phyloP scores from a whole-genome alignment of 1,140 invertebrate species.

The Euwallacea similis region DNA sequence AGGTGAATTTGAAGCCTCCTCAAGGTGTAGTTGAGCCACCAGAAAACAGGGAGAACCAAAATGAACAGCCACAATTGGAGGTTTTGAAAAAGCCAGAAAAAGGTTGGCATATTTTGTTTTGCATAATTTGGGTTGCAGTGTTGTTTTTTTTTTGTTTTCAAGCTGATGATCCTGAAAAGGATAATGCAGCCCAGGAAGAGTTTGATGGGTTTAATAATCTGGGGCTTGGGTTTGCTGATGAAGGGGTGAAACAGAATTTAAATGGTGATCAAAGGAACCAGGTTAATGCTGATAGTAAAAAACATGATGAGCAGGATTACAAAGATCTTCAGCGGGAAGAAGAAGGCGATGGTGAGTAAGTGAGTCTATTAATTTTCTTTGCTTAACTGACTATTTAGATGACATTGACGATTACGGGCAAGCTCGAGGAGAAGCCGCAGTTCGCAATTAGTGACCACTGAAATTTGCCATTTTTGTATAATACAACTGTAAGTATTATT shows the following conservation, averaged over 20 bases:
- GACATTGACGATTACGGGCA: constrained; percentile 42
- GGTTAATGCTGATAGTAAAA: constrained; percentile 33
- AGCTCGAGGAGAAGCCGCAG: constrained; percentile 40
- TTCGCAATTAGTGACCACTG: constrained; percentile 38
- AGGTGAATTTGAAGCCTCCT: constrained; percentile 37
- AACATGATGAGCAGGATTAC: constrained; percentile 41
- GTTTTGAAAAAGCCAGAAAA: constrained; percentile 23
- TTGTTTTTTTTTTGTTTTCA: constrained; percentile 29
- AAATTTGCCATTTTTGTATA: constrained; percentile 12
- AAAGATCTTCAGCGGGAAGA: constrained; percentile 42
- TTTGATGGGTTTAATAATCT: constrained; percentile 42
- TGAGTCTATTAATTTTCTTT: not conserved
- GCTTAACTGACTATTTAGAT: constrained; percentile 36
- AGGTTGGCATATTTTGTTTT: not conserved
- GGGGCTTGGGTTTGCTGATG: constrained; percentile 35
- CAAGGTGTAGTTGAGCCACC: constrained; percentile 46
- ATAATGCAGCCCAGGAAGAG: constrained; percentile 48
- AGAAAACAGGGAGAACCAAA: constrained; percentile 40
- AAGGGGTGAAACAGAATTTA: constrained; percentile 32
- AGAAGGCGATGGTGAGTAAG: constrained; percentile 31
- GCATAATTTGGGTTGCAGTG: not conserved
- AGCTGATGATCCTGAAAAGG: constrained; percentile 45
- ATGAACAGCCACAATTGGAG: constrained; percentile 42
- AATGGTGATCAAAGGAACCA: constrained; percentile 36
- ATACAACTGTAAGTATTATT: constrained; percentile 29